A percentile compares a stretch with the other conserved stretches of the same genome.
Conservation (phyloP, 2,888 invertebrate species). For the Nemapogon koenigi region DNA sequence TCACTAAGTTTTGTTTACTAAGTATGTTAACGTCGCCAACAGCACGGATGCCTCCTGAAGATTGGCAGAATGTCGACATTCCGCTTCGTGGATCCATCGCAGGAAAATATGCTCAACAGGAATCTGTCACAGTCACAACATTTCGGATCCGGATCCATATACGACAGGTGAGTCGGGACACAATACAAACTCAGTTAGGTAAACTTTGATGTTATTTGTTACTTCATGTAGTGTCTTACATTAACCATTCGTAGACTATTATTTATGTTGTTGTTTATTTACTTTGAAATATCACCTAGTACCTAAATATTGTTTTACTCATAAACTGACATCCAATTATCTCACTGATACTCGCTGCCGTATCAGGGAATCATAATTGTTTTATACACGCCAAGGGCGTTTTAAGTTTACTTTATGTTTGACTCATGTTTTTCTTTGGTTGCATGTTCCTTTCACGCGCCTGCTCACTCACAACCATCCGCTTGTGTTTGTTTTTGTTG, state of each 20-base stretch:
- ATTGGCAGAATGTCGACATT: conserved; percentile 88
- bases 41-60: conserved; percentile 85
- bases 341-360: too few relatives aligned
- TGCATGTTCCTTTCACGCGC: conserved; percentile 56
- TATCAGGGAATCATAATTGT: too few relatives aligned
- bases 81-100: conserved; percentile 83
- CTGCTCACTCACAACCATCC: conserved; percentile 50
- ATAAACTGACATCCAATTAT: too few relatives aligned
- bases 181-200: conserved; percentile 11
- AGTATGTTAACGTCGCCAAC: too few relatives aligned
- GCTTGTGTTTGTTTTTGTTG: conserved; percentile 49
- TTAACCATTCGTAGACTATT: too few relatives aligned
- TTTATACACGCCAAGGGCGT: too few relatives aligned
- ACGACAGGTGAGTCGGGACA: conserved; percentile 77
- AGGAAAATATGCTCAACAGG: conserved; percentile 79
- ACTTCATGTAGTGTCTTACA: conserved; percentile 10
- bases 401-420: too few relatives aligned
- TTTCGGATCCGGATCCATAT: conserved; percentile 77
- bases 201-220: conserved; percentile 35
- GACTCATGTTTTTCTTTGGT: conserved; percentile 25
- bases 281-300: too few relatives aligned
- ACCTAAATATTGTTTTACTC: too few relatives aligned
- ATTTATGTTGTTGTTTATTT: too few relatives aligned
- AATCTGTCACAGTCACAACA: conserved; percentile 76
- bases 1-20: too few relatives aligned